These are phyloP conservation scores for Vanessa atalanta DNA, from an alignment of 1,140 invertebrate genomes.

Conservation along the genomic window DNA sequence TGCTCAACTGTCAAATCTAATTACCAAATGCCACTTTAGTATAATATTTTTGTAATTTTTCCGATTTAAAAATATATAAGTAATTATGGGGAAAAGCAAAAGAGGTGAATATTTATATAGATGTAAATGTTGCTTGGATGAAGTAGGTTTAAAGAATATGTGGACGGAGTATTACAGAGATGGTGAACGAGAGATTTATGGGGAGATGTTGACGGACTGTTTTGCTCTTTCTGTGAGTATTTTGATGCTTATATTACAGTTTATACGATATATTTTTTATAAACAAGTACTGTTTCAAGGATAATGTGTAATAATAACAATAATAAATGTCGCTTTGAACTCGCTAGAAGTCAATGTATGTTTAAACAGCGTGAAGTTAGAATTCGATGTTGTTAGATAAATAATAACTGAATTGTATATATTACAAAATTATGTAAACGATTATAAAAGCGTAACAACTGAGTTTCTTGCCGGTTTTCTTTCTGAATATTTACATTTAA, in stretches of 20 bases:
- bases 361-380: no score
- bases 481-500: no score
- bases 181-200: conserved; percentile 22
- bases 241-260: neutral
- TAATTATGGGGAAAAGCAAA: conserved; percentile 15
- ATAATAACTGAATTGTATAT: no score
- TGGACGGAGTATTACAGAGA: conserved; percentile 17
- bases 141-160: conserved; percentile 12
- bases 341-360: no score
- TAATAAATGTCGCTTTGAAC: no score
- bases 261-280: neutral
- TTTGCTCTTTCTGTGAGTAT: conserved; percentile 33
- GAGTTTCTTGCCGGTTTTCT: no score
- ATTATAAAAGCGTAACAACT: no score
- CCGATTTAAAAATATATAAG: neutral
- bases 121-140: conserved; percentile 31
- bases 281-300: neutral
- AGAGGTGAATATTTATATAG: conserved; percentile 12
- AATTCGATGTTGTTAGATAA: no score
- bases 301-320: neutral
- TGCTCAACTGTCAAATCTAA: neutral
- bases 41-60: neutral
- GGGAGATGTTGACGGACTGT: conserved; percentile 30
- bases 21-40: neutral
- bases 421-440: no score